Evolutionary conservation across 2,888 invertebrate genomes (phyloP).

Genomic region (Dynastes tityus): DNA sequence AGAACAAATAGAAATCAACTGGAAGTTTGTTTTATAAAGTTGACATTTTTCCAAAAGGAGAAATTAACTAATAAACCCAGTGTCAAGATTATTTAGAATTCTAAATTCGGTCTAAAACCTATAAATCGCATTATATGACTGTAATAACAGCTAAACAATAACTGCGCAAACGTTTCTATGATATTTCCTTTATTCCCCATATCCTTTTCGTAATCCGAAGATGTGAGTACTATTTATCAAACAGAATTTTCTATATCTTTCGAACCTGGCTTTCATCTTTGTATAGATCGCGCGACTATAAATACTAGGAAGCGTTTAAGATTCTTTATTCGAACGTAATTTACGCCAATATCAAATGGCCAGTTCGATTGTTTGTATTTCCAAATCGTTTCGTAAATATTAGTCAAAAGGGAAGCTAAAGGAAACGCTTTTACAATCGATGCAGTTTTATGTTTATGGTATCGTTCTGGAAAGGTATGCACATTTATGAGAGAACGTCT

Average conservation of each 20-base stretch:
- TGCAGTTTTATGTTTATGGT: slow-evolving; percentile 19
- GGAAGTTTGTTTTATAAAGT: too few relatives aligned
- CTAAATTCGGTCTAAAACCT: too few relatives aligned
- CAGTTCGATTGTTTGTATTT: slow-evolving; percentile 6
- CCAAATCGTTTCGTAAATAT: slow-evolving; percentile 19
- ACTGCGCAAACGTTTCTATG: not conserved
- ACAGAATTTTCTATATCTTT: slow-evolving; percentile 17
- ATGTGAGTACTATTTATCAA: slow-evolving; percentile 13
- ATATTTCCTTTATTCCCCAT: not conserved
- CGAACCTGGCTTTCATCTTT: not conserved
- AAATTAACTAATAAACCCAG: too few relatives aligned
- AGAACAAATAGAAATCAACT: too few relatives aligned
- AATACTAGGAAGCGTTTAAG: slow-evolving; percentile 6
- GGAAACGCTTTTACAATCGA: not conserved
- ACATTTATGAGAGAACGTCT: not conserved
- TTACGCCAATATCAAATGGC: slow-evolving; percentile 13
- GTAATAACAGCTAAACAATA: not conserved
- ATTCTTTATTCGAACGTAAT: slow-evolving; percentile 5
- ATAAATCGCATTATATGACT: too few relatives aligned
- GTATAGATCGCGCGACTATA: not conserved
- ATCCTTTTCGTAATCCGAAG: slow-evolving; percentile 9
- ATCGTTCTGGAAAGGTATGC: not conserved
- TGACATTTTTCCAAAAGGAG: too few relatives aligned
- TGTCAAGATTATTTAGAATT: too few relatives aligned
- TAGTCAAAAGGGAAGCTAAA: not conserved